These are phyloP conservation scores for Geotrypetes seraphini DNA, from an alignment of 2,797 vertebrate species.

Conservation along the genomic window DNA sequence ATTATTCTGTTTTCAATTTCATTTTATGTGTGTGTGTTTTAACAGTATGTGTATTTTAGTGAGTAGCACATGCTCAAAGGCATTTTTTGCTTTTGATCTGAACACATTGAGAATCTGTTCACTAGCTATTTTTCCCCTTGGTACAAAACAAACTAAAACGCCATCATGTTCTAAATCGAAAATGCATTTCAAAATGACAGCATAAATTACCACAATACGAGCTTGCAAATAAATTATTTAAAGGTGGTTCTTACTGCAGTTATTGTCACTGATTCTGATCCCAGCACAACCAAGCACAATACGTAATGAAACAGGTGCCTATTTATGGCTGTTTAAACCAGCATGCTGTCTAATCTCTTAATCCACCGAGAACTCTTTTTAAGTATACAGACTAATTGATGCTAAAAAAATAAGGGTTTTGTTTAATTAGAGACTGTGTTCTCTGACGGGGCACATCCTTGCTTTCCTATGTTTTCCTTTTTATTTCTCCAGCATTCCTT, in stretches of 20 bases:
- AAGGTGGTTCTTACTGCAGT: neutral
- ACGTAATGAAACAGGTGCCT: slow-evolving; percentile 8
- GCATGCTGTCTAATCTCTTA: slow-evolving; percentile 4
- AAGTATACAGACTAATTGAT: slow-evolving; percentile 10
- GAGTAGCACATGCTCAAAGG: too few species aligned
- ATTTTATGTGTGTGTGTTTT: too few species aligned
- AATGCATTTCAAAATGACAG: too few species aligned
- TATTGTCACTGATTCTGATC: slow-evolving; percentile 8
- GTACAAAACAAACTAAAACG: too few species aligned
- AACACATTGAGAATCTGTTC: too few species aligned
- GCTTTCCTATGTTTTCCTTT: slow-evolving; percentile 14
- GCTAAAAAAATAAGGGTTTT: slow-evolving; percentile 5
- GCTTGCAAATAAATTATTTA: slow-evolving; percentile 10
- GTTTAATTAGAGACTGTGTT: slow-evolving; percentile 26
- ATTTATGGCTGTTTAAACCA: neutral
- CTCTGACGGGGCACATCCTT: slow-evolving; percentile 12
- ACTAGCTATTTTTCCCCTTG: too few species aligned
- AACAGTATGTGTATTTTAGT: too few species aligned
- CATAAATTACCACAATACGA: too few species aligned
- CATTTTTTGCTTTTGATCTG: too few species aligned
- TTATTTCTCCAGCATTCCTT: slow-evolving; percentile 16
- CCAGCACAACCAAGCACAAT: slow-evolving; percentile 3
- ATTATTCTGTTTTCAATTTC: too few species aligned
- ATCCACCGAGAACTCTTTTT: slow-evolving; percentile 4
- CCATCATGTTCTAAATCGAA: too few species aligned